Conservation (phyloP, 2,888 invertebrate species). For the Brachyptera risi region DNA sequence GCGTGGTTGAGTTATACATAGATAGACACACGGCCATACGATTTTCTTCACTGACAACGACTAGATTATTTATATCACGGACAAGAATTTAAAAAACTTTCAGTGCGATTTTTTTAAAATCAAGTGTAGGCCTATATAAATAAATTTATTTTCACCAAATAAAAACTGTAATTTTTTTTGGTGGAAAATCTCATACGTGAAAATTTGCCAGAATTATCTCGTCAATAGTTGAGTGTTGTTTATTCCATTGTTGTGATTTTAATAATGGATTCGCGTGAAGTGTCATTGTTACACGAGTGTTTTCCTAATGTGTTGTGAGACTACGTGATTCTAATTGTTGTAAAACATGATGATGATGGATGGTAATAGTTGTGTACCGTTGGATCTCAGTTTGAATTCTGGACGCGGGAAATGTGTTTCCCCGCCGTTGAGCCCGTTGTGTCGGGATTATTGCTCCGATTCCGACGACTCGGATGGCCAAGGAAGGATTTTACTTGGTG, state of each 20-base stretch:
- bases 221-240: not conserved
- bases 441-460: slow-evolving; percentile 66
- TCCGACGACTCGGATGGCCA: slow-evolving; percentile 74
- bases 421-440: slow-evolving; percentile 43
- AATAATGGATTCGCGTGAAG: slow-evolving; percentile 8
- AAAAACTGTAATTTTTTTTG: not conserved
- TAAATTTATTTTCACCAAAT: not conserved
- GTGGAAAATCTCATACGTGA: not conserved
- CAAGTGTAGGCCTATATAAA: not conserved
- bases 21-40: not conserved
- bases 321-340: slow-evolving; percentile 8
- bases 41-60: not conserved
- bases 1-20: not conserved
- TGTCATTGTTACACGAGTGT: slow-evolving; percentile 2
- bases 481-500: slow-evolving; percentile 44
- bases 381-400: slow-evolving; percentile 67
- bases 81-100: not conserved
- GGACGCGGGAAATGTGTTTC: slow-evolving; percentile 35
- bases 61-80: not conserved
- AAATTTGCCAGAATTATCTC: not conserved
- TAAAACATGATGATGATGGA: slow-evolving; percentile 21
- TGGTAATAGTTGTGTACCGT: slow-evolving; percentile 51
- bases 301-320: not conserved
- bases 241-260: not conserved
- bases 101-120: not conserved